These are phyloP conservation scores for Andrena flavipes DNA, from an alignment of 2,888 invertebrate species.

Conservation along the genomic window DNA sequence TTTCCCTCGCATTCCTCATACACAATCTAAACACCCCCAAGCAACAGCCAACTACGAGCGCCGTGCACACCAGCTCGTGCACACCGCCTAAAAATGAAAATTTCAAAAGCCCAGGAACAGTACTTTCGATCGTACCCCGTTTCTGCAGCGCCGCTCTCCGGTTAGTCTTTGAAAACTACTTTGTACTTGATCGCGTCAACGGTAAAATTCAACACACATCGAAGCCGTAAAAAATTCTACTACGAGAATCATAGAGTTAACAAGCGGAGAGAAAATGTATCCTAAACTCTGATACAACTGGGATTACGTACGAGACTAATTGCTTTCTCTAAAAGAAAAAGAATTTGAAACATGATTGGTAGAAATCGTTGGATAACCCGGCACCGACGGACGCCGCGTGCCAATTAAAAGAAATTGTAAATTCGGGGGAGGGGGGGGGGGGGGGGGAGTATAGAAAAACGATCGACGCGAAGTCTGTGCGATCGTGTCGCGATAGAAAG, in stretches of 20 bases:
- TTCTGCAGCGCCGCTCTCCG: conserved; percentile 34
- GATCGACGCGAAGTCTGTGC: conserved; percentile 5
- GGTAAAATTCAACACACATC: conserved; percentile 62
- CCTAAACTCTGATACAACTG: background rate
- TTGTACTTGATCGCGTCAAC: conserved; percentile 72
- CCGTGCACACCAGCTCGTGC: conserved; percentile 31
- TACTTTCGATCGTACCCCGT: conserved; percentile 50
- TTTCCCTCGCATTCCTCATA: background rate
- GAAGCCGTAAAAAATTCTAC: conserved; percentile 56
- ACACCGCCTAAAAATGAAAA: conserved; percentile 18
- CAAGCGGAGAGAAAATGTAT: conserved; percentile 7
- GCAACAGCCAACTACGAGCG: conserved; percentile 25
- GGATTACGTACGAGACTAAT: background rate
- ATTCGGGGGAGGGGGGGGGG: too few species aligned
- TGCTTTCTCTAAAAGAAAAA: background rate
- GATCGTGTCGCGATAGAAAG: background rate
- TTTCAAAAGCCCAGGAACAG: conserved; percentile 48
- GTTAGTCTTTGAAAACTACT: conserved; percentile 66
- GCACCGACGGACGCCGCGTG: background rate
- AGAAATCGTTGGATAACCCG: background rate
- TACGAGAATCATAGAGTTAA: conserved; percentile 1
- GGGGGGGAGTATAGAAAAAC: background rate
- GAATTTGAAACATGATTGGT: conserved; percentile 3
- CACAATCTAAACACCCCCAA: conserved; percentile 22
- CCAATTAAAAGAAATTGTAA: background rate